Evolutionary conservation across 2,113 vertebrate species (phyloP).

Genomic region (Lophotis ruficrista): DNA sequence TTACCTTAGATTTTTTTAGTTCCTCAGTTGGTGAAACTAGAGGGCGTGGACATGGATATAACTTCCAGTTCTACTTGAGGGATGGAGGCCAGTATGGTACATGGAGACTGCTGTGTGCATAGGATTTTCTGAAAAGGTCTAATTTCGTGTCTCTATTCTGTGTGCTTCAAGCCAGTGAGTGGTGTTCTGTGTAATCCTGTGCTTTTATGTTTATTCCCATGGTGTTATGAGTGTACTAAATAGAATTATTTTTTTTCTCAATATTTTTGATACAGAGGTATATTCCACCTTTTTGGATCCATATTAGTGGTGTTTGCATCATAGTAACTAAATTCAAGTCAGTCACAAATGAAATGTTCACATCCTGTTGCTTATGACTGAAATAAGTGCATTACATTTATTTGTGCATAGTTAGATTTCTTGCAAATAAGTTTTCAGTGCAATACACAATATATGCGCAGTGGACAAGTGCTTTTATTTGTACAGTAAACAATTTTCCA

Average conservation of each 20-base stretch:
- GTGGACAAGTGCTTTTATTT: conserved; percentile 71
- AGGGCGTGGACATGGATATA: neutral
- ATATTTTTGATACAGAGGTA: neutral
- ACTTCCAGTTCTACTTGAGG: neutral
- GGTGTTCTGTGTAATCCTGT: neutral
- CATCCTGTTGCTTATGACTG: neutral
- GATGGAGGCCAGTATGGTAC: neutral
- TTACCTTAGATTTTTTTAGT: neutral
- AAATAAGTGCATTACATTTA: neutral
- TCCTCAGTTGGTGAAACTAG: neutral
- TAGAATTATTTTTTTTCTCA: neutral
- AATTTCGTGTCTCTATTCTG: neutral
- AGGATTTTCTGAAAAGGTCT: neutral
- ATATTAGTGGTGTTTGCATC: neutral
- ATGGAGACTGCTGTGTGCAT: neutral
- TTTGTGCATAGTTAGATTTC: neutral
- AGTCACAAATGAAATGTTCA: neutral
- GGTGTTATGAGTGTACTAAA: neutral
- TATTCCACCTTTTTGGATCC: neutral
- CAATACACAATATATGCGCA: conserved; percentile 52
- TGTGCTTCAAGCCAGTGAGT: neutral
- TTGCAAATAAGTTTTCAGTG: neutral
- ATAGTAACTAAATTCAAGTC: neutral
- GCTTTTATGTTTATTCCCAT: neutral
- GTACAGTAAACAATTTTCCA: conserved; percentile 64